Percentiles rank a stretch among this genome's conserved stretches.
These are phyloP conservation scores for Nothoprocta perdicaria DNA, from an alignment of 2,113 vertebrate genomes.

Conservation along the genomic window DNA sequence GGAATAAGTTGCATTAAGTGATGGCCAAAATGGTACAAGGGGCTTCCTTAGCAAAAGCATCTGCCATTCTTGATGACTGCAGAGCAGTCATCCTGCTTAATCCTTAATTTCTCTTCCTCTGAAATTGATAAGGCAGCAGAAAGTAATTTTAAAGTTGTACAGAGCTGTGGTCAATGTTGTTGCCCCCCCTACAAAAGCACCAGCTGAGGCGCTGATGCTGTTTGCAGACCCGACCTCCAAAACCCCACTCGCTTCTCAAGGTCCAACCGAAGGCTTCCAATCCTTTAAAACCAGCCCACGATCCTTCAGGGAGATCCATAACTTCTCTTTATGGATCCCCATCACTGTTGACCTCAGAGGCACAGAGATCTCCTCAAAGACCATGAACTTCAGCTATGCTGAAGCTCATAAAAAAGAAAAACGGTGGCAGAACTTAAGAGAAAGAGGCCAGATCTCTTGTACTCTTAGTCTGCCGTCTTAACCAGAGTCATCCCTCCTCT, in stretches of 20 bases:
- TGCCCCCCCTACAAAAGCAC: too few relatives aligned
- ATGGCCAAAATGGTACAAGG: rapidly evolving
- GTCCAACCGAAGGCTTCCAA: not conserved
- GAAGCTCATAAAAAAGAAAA: not conserved
- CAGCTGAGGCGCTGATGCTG: too few relatives aligned
- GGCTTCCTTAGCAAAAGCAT: rapidly evolving
- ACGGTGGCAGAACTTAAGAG: not conserved
- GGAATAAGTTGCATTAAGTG: not conserved
- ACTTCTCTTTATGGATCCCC: not conserved
- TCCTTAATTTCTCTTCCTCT: not conserved
- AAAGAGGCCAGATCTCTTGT: not conserved
- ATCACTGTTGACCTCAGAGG: not conserved
- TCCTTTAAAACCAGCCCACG: not conserved
- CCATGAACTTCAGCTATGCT: not conserved
- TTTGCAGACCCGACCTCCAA: too few relatives aligned
- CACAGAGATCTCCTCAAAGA: not conserved
- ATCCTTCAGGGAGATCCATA: not conserved
- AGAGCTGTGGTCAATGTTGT: not conserved
- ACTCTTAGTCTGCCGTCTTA: not conserved
- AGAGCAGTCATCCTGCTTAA: not conserved
- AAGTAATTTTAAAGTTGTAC: not conserved
- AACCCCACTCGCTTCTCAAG: too few relatives aligned
- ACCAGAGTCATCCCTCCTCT: not conserved
- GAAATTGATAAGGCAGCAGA: not conserved
- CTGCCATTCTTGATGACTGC: not conserved